Conservation (phyloP, 2,113 vertebrate genomes). For the Gracilinanus agilis region DNA sequence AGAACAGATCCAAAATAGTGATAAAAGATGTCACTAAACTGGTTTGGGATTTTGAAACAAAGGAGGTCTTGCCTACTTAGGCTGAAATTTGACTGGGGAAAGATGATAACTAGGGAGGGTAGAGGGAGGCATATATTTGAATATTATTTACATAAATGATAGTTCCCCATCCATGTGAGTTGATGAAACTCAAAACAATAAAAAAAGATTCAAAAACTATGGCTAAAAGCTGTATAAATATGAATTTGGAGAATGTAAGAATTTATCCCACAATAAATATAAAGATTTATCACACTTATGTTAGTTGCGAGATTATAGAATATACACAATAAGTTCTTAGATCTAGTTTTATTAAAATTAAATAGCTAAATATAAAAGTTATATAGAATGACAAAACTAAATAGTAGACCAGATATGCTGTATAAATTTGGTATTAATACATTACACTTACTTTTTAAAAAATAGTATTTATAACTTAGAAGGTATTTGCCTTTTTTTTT, state of each 20-base stretch:
- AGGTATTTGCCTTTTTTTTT: neutral
- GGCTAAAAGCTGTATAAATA: neutral
- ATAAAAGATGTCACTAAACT: neutral
- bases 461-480: neutral
- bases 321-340: neutral
- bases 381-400: neutral
- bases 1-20: neutral
- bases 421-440: neutral
- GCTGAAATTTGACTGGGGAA: neutral
- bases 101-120: neutral
- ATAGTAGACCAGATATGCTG: neutral
- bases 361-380: neutral
- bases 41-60: neutral
- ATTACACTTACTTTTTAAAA: neutral
- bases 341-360: neutral
- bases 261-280: neutral
- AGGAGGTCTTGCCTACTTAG: neutral
- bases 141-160: neutral
- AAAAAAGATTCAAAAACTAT: neutral
- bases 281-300: neutral
- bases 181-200: neutral
- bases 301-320: neutral
- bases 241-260: neutral
- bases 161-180: neutral
- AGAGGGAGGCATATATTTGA: neutral